Percentiles rank a stretch among this genome's conserved stretches.
Evolutionary conservation across 2,797 vertebrate genomes (phyloP).

Genomic region (Pithecia hirsuta): DNA sequence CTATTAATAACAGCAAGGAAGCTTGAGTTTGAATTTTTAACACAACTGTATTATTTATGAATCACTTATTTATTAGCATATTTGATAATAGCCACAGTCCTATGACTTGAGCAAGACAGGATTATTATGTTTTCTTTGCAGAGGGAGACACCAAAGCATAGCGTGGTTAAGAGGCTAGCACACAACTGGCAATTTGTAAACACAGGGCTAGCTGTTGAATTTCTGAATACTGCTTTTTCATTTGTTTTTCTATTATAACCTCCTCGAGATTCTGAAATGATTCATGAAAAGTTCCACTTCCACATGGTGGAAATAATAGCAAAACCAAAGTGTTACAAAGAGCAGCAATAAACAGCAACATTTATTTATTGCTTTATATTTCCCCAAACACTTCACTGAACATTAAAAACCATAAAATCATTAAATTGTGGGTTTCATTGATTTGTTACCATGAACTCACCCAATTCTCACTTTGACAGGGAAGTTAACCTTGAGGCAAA

Average conservation of each 20-base stretch:
- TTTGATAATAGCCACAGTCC: background rate
- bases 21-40: background rate
- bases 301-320: constrained; percentile 18
- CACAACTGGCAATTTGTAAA: background rate
- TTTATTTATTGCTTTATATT: constrained; percentile 41
- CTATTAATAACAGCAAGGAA: background rate
- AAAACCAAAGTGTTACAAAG: background rate
- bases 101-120: background rate
- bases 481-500: constrained; percentile 39
- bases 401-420: constrained; percentile 27
- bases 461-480: background rate
- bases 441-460: constrained; percentile 36
- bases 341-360: background rate
- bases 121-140: background rate
- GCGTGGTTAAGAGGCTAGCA: background rate
- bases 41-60: background rate
- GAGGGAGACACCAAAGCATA: background rate
- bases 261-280: background rate
- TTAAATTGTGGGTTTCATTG: background rate
- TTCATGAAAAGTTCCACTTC: constrained; percentile 37
- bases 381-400: constrained; percentile 15
- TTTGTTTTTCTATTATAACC: background rate
- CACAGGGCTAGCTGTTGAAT: background rate
- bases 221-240: background rate
- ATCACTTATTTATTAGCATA: background rate